Conservation (phyloP, 2,113 vertebrate genomes). For the Datnioides undecimradiatus region DNA sequence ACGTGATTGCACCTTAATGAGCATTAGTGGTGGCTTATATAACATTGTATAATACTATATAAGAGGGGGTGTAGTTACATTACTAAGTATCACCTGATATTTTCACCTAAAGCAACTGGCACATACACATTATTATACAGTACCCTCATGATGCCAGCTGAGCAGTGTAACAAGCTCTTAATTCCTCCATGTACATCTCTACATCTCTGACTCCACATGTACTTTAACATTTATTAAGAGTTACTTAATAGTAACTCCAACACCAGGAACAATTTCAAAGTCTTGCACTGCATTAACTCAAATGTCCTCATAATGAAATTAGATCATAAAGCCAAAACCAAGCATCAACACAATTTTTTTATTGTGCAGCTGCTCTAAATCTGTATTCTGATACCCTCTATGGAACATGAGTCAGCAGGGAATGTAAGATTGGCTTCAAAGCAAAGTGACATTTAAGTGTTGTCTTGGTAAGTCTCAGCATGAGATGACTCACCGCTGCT, state of each 20-base stretch:
- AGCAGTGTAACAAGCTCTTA: no score
- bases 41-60: no score
- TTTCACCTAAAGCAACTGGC: no score
- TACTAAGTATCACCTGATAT: no score
- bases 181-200: no score
- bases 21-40: no score
- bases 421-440: slow-evolving; percentile 13
- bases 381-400: slow-evolving; percentile 9
- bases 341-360: not conserved
- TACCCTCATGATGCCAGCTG: no score
- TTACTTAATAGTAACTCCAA: not conserved
- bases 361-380: slow-evolving; percentile 18
- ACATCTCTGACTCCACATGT: not conserved
- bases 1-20: no score
- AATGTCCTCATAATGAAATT: not conserved
- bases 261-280: not conserved
- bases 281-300: not conserved
- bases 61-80: no score
- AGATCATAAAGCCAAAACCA: slow-evolving; percentile 1
- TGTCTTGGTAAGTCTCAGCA: not conserved
- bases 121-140: no score
- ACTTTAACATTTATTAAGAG: not conserved
- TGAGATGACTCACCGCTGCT: slow-evolving; percentile 89
- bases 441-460: slow-evolving; percentile 34
- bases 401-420: slow-evolving; percentile 26